Base-by-base conservation (phyloP, 92 coral and sea anemone species). In the Actinostola sp. region DNA sequence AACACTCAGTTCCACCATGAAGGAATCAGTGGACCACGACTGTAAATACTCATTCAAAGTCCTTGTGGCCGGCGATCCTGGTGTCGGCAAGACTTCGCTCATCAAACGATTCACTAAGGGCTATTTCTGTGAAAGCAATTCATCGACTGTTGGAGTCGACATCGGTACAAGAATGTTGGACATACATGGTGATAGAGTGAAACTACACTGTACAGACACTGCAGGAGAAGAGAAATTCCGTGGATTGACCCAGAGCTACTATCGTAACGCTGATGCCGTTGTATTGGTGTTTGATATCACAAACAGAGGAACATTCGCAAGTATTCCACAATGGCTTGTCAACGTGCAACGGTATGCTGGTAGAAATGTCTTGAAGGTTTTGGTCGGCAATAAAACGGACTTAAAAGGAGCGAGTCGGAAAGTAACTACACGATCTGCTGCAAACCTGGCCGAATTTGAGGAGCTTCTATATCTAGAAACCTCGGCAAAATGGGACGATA, bases 351-450 rank as follows among this genome's bases (percentile, higher is more conserved):
- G 84, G 56, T 88, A 88, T 63, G 86, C 92, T 26, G 77, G 75
- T 55, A 88, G 76, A 82, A 84, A 91, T 69, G 83, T 88, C 31
- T 65, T 91, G 28, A 92, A 92, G 66, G 99, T 95, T 24, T 76
- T 95, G 30, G 99, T 95, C 27, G 99, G 99, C 11, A 95, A 95
- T 58, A 95, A 95, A 76, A 95, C 97, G 17, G 99, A 95, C 89
- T 92, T 95, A 76, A 83, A 81, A 67, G 95, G 97, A 19, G 94
- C 89, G 45, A 82, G 75, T 10, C 66, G 99, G 4, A 82, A 88
- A 84, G 99, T 95, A n/a, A 92, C 86, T 42, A 85, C 97, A 27
- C 81, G 95, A 55, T 88, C 99, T 25, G 99, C 95, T 28, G 97
- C 97, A 12, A 92, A 89, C 67, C 86, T 95, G 58, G 99, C 99